phyloP scores from a whole-genome alignment of 92 coral and sea anemone species.

The Epizoanthus scotinus region DNA sequence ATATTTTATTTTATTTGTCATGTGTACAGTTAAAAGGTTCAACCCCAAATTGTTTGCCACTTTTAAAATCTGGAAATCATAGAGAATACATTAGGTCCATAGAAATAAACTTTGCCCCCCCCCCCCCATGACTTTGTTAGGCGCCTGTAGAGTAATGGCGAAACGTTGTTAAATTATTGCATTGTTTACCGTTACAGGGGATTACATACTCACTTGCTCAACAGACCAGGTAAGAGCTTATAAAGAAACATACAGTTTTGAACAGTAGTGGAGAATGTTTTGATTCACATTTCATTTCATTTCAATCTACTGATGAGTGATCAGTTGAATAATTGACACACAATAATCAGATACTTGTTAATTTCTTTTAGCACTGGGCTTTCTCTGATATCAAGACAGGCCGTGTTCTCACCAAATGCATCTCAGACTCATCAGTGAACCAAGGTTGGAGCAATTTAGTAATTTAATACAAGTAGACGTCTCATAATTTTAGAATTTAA shows the following conservation, averaged over 20 bases:
- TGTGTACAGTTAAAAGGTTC: too few relatives aligned
- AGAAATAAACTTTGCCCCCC: too few relatives aligned
- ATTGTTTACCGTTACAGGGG: slow-evolving; percentile 61
- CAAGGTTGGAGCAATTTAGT: slow-evolving; percentile 70
- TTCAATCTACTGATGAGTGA: neutral
- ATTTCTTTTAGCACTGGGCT: slow-evolving; percentile 81
- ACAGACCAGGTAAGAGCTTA: slow-evolving; percentile 75
- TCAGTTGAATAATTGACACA: neutral
- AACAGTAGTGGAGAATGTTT: too few relatives aligned
- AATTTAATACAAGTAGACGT: neutral
- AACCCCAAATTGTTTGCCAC: too few relatives aligned
- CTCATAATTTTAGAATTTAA: neutral
- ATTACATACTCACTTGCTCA: slow-evolving; percentile 88
- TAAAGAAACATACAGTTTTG: too few relatives aligned
- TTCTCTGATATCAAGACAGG: slow-evolving; percentile 98
- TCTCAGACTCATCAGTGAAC: slow-evolving; percentile 88
- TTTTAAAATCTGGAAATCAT: too few relatives aligned
- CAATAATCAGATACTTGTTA: neutral
- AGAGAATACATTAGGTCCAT: too few relatives aligned
- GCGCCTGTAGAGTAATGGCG: neutral
- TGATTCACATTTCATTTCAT: too few relatives aligned
- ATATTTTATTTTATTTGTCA: too few relatives aligned
- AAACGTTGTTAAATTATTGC: neutral
- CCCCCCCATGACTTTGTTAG: neutral
- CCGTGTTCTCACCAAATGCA: slow-evolving; percentile 90